phyloP scores from a whole-genome alignment of 2,113 vertebrate genomes.

The Ceyx margarethae region DNA sequence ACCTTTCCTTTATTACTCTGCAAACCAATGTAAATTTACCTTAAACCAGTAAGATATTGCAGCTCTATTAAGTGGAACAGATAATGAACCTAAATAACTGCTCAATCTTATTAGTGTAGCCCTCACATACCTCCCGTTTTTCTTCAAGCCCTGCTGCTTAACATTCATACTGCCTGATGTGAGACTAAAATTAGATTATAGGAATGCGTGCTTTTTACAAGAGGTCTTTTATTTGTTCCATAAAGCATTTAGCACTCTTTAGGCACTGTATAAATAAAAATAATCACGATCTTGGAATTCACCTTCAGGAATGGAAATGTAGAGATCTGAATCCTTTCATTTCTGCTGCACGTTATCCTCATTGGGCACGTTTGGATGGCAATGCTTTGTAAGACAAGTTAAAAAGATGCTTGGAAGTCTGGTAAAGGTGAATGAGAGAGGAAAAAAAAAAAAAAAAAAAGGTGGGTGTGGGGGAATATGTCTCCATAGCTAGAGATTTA shows the following conservation, averaged over 20 bases:
- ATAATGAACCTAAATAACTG: slow-evolving; percentile 55
- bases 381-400: slow-evolving; percentile 22
- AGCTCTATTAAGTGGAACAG: not conserved
- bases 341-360: slow-evolving; percentile 27
- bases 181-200: slow-evolving; percentile 60
- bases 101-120: slow-evolving; percentile 29
- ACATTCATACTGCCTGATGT: slow-evolving; percentile 47
- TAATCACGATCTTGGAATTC: slow-evolving; percentile 54
- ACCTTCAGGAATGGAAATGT: slow-evolving; percentile 61
- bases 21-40: not conserved
- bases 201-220: slow-evolving; percentile 55
- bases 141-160: slow-evolving; percentile 41
- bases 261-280: slow-evolving; percentile 62
- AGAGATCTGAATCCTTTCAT: not conserved
- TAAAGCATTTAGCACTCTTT: slow-evolving; percentile 64
- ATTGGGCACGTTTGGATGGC: not conserved
- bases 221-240: slow-evolving; percentile 62
- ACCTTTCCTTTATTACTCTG: not conserved
- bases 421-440: slow-evolving; percentile 11
- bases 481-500: not conserved
- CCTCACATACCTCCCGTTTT: not conserved
- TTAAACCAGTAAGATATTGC: not conserved
- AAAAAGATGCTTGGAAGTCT: slow-evolving; percentile 45
- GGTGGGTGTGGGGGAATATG: not conserved
- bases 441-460: not conserved